A percentile compares a stretch with the other conserved stretches of the same genome.
phyloP scores from a whole-genome alignment of 2,888 invertebrate genomes.

The Diaphora mendica region DNA sequence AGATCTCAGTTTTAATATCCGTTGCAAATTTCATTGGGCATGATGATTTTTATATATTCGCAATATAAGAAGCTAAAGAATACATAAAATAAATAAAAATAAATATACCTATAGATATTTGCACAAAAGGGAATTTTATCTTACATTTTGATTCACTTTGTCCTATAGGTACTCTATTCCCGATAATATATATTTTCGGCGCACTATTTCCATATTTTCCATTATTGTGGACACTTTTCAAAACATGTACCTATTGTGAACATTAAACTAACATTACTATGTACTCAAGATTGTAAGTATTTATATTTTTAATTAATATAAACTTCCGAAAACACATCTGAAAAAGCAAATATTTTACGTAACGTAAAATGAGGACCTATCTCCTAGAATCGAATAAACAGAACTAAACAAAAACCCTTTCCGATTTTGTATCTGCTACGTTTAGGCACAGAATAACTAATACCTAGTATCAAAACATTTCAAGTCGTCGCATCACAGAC shows the following conservation, averaged over 20 bases:
- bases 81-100: too few species aligned
- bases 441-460: too few species aligned
- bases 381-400: not conserved
- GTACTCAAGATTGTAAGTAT: not conserved
- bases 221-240: not conserved
- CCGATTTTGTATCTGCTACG: not conserved
- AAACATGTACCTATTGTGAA: not conserved
- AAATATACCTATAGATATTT: too few species aligned
- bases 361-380: not conserved
- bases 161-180: not conserved
- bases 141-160: not conserved
- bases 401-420: not conserved
- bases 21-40: too few species aligned
- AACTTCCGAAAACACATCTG: not conserved
- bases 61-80: too few species aligned
- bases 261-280: too few species aligned
- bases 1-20: too few species aligned
- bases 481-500: not conserved
- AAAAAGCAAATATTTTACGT: not conserved
- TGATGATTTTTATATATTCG: too few species aligned
- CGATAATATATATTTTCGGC: not conserved
- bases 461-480: not conserved
- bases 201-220: not conserved
- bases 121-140: too few species aligned
- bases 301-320: not conserved